Evolutionary conservation across 2,113 vertebrate species (phyloP), one percentile per base, ranked within the genome.

Genomic region (Caloenas nicobarica): DNA sequence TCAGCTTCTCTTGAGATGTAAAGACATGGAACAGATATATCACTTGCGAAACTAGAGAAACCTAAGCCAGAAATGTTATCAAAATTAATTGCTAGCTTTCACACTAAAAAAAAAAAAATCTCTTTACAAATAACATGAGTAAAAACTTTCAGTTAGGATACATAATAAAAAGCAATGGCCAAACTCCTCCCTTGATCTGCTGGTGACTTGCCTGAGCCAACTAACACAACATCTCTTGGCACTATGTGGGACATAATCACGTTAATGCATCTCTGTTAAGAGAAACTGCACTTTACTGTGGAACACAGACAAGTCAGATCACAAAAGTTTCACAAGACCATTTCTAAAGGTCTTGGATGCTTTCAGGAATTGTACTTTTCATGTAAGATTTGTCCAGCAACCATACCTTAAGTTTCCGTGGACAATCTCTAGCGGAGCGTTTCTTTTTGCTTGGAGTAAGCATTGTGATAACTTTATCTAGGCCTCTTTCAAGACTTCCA

Each of bases 391-490:
- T 72, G 78, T 42, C 22, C 65, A 82, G 26, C 40, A 80, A 29
- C 2, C 13, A 61, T 95, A 99, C 99, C 98, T 99, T 99, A 76
- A 99, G 97, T 95, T 97, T 99, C 71, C 99, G 98, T 2, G 99
- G 99, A 24, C 95, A 96, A 3, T 98, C 98, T 54, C 97, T 98
- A 62, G 56, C 12, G 7, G 81, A 97, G 19, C 91, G 98, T 91
- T 98, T 98, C 96, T 83, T 99, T 97, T 99, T 99, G 95, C 95
- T 98, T 62, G 99, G 99, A 0, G 99, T 99, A 42, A 99, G 98
- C 98, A 99, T 99, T 23, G 98, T 99, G 95, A 99, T 99, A 69
- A 99, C 96, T 97, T 99, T 99, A 97, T 99, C 99, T 79, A 99
- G 94, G 31, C 99, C 98, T 91, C 98, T 98, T 97, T 99, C 99